phyloP scores from a whole-genome alignment of 1,140 invertebrate species.

The Polypedilum pembai region DNA sequence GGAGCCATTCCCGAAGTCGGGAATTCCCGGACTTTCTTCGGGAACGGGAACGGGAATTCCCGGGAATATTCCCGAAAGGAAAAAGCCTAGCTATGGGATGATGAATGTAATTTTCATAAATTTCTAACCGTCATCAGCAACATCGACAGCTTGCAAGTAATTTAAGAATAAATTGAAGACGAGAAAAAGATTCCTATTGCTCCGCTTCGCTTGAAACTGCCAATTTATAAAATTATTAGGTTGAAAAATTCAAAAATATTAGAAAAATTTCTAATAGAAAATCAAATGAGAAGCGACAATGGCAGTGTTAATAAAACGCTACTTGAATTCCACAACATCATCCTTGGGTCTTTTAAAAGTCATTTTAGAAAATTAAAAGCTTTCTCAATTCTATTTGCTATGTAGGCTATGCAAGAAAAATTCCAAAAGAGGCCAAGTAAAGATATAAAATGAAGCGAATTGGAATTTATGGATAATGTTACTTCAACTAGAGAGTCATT shows the following conservation, averaged over 20 bases:
- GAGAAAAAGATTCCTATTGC: background rate
- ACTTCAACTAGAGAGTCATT: background rate
- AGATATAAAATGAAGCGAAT: background rate
- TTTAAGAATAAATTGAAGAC: no score
- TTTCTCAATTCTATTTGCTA: background rate
- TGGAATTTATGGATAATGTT: background rate
- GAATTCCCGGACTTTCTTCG: no score
- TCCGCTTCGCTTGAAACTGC: background rate
- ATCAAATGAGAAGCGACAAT: background rate
- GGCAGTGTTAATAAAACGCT: background rate
- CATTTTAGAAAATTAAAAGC: slow-evolving; percentile 9
- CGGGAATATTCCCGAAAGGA: no score
- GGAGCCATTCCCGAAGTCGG: no score
- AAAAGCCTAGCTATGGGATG: no score
- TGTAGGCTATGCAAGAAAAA: background rate
- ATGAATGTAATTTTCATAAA: no score
- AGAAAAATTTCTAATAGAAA: background rate
- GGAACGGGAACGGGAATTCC: no score
- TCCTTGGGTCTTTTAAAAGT: slow-evolving; percentile 8
- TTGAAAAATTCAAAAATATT: background rate
- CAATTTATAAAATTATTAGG: background rate
- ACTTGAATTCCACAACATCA: slow-evolving; percentile 12
- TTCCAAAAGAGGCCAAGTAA: background rate
- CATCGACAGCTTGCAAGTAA: no score
- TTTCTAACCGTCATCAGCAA: no score